Evolutionary conservation across 1,140 invertebrate species (phyloP).

Genomic region (Drosophila pectinifera): DNA sequence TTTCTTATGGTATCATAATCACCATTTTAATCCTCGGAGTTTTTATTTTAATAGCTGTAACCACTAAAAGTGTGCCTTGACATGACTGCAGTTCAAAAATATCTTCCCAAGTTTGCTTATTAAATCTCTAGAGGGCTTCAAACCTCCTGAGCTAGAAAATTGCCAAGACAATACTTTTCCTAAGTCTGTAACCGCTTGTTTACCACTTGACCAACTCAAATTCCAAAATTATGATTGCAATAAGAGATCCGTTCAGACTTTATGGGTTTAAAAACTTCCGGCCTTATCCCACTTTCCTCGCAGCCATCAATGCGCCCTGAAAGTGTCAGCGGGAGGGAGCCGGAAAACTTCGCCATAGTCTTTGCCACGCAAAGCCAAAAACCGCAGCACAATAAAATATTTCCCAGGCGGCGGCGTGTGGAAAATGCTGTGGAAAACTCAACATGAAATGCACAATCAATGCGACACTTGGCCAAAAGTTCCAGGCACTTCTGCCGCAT

Average conservation of each 20-base stretch:
- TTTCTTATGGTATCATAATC: too few relatives aligned
- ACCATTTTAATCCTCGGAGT: background rate
- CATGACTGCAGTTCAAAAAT: too few relatives aligned
- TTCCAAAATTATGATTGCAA: conserved; percentile 23
- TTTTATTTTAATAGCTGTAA: too few relatives aligned
- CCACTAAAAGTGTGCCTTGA: too few relatives aligned
- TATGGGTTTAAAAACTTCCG: conserved; percentile 10
- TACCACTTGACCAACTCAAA: conserved; percentile 19
- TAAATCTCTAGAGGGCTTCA: background rate
- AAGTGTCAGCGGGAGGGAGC: conserved; percentile 48
- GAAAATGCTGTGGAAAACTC: conserved; percentile 35
- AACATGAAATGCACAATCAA: conserved; percentile 67
- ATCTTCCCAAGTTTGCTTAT: background rate
- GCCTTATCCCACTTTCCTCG: conserved; percentile 14
- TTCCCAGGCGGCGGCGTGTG: conserved; percentile 38
- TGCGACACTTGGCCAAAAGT: conserved; percentile 75
- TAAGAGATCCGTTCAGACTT: conserved; percentile 2
- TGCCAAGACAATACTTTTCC: background rate
- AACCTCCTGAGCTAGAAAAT: background rate
- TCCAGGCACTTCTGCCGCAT: conserved; percentile 40
- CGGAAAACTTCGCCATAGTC: conserved; percentile 58
- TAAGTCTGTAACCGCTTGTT: background rate
- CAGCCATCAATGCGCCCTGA: conserved; percentile 51
- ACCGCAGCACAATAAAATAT: conserved; percentile 81
- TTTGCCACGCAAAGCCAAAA: conserved; percentile 46